A percentile compares a stretch with the other conserved stretches of the same genome.
These are phyloP conservation scores for Zaprionus tsacasi DNA, from an alignment of 1,140 invertebrate genomes.

Conservation along the genomic window DNA sequence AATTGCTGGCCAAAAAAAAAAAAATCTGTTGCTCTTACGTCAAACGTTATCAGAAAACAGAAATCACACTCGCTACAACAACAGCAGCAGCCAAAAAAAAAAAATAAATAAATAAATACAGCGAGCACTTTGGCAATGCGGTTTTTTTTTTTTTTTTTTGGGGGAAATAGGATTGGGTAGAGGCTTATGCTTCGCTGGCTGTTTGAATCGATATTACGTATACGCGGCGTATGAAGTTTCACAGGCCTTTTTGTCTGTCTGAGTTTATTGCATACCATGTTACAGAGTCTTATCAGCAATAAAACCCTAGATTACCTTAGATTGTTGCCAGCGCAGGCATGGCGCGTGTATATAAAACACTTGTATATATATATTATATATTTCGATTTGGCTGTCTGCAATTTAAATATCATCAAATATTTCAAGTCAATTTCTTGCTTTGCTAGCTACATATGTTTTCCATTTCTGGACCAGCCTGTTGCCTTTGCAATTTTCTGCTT, in stretches of 20 bases:
- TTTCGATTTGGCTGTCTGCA: constrained; percentile 35
- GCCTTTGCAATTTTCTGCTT: constrained; percentile 53
- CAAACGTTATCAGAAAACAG: constrained; percentile 66
- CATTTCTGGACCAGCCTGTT: constrained; percentile 17
- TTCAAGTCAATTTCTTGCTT: constrained; percentile 65
- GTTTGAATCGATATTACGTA: constrained; percentile 72
- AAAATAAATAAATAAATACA: not conserved
- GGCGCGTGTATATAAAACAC: not conserved
- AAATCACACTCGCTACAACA: constrained; percentile 54
- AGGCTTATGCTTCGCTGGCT: constrained; percentile 34
- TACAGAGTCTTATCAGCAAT: constrained; percentile 71
- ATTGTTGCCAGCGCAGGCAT: constrained; percentile 34
- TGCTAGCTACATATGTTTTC: constrained; percentile 64
- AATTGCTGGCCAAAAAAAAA: constrained; percentile 57
- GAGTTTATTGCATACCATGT: constrained; percentile 77
- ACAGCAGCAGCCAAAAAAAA: constrained; percentile 13
- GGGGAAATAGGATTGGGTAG: constrained; percentile 6
- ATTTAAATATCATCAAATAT: constrained; percentile 45
- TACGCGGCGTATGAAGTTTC: constrained; percentile 58
- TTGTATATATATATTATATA: constrained; percentile 29
- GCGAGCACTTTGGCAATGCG: constrained; percentile 20
- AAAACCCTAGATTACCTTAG: constrained; percentile 57
- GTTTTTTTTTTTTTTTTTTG: not conserved
- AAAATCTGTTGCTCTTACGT: constrained; percentile 80
- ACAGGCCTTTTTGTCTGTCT: constrained; percentile 53